Base-by-base conservation (phyloP, 2,797 vertebrate species). In the Lacerta agilis region DNA sequence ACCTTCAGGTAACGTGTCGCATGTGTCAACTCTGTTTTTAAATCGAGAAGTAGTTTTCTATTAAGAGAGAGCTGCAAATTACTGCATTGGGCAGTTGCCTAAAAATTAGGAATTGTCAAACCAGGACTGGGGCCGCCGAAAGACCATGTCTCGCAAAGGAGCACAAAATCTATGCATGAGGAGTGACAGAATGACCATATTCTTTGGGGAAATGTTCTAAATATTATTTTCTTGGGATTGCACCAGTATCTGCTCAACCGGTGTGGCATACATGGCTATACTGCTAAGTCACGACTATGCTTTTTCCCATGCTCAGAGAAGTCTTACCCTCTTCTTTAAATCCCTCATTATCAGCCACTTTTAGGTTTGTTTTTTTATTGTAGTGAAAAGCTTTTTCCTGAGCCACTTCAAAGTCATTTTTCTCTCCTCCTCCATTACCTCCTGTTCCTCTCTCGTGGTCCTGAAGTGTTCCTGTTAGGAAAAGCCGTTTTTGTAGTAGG, bases 1-100 rank as follows among this genome's bases (percentile, higher is more conserved):
- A 97, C 88, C 96, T 99, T 10, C 95, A 98, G 98, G 99, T 99
- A 93, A 27, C 9, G 71, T 89, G 29, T 3, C 27, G 20, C 29
- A 79, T 18, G 18, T 18, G 5, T 69, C n/a, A 33, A 13, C n/a
- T 33, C 13, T 5, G 15, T 73, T 17, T 86, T 69, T 15, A 20
- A 1, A 77, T 86, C 41, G 45, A 86, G 45, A 2, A 55, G 43
- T 36, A 71, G 58, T 8, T 58, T 80, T 49, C 80, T 7, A 41
- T 55, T 71, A 55, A 49, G 45, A 38, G 18, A 38, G 49, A 23
- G 49, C 17, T 72, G 27, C 77, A 72, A 38, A 79, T 58, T 20
- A 72, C 41, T 64, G n/a, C 18, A 79, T 8, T 86, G n/a, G 33
- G n/a, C 41, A 69, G 8, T 77, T 76, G 11, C 69, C n/a, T 18